phyloP scores from a whole-genome alignment of 2,888 invertebrate species.

The Acleris cristana region DNA sequence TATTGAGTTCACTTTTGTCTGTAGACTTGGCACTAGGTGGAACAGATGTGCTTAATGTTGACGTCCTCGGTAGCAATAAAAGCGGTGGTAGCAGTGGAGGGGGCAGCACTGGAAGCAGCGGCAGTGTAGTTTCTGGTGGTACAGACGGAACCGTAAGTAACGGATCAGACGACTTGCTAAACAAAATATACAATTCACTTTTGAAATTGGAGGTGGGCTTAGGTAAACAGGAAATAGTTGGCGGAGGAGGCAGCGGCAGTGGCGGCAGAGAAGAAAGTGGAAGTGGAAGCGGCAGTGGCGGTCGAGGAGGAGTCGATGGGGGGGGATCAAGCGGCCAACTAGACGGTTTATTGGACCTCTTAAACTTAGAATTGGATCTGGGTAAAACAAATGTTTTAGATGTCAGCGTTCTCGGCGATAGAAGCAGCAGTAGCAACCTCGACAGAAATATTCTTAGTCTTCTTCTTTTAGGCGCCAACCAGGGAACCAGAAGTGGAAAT shows the following conservation, averaged over 20 bases:
- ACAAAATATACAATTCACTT: not conserved
- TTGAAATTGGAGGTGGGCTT: not conserved
- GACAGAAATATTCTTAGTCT: slow-evolving; percentile 36
- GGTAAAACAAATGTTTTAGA: not conserved
- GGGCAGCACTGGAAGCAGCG: not conserved
- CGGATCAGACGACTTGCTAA: too few relatives aligned
- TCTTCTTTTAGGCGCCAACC: too few relatives aligned
- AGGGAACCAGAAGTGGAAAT: too few relatives aligned
- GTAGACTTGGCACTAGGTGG: not conserved
- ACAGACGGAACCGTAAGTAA: too few relatives aligned
- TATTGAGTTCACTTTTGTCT: not conserved
- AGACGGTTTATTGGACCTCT: too few relatives aligned
- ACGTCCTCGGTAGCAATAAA: not conserved
- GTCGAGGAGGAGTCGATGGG: too few relatives aligned
- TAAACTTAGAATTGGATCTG: not conserved
- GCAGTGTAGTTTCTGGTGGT: not conserved
- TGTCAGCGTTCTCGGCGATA: slow-evolving; percentile 7
- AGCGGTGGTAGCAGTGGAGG: not conserved
- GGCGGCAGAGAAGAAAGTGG: too few relatives aligned
- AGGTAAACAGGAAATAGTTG: not conserved
- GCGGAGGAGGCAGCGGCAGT: too few relatives aligned
- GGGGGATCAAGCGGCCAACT: too few relatives aligned
- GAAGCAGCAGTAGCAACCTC: slow-evolving; percentile 37
- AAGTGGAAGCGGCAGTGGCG: too few relatives aligned
- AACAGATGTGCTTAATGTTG: not conserved